phyloP scores from a whole-genome alignment of 2,888 invertebrate species.

The Netelia inedita region DNA sequence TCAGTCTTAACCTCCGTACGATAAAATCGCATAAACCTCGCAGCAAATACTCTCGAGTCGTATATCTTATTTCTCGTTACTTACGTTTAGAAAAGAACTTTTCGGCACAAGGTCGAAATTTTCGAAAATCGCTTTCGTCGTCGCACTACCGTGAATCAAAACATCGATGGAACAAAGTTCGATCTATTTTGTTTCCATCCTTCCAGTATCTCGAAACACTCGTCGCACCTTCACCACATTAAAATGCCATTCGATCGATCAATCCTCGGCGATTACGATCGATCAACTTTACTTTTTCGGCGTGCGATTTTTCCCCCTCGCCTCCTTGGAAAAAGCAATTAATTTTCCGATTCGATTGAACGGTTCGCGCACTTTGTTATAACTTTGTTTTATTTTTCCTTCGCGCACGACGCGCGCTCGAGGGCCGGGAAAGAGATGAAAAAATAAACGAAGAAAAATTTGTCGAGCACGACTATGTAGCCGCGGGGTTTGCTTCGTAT shows the following conservation, averaged over 20 bases:
- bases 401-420: conserved; percentile 20
- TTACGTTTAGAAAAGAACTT: conserved; percentile 47
- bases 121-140: conserved; percentile 19
- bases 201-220: conserved; percentile 45
- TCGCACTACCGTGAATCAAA: conserved; percentile 2
- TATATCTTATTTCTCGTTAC: conserved; percentile 32
- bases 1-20: conserved; percentile 21
- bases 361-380: conserved; percentile 30
- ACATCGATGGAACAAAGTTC: not conserved
- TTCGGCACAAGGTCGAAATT: conserved; percentile 13
- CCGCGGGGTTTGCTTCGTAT: conserved; percentile 1
- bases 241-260: conserved; percentile 9
- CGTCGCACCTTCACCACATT: conserved; percentile 47
- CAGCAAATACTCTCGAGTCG: conserved; percentile 60
- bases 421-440: not conserved
- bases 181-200: conserved; percentile 1
- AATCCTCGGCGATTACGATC: conserved; percentile 32
- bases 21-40: conserved; percentile 54
- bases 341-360: conserved; percentile 61
- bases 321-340: conserved; percentile 15
- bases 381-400: conserved; percentile 15
- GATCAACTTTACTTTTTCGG: conserved; percentile 33
- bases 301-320: conserved; percentile 6
- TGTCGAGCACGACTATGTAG: not conserved
- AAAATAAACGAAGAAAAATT: conserved; percentile 13